These are phyloP conservation scores for Melanostigma gelatinosum DNA, from an alignment of 2,113 vertebrate genomes.

Conservation along the genomic window DNA sequence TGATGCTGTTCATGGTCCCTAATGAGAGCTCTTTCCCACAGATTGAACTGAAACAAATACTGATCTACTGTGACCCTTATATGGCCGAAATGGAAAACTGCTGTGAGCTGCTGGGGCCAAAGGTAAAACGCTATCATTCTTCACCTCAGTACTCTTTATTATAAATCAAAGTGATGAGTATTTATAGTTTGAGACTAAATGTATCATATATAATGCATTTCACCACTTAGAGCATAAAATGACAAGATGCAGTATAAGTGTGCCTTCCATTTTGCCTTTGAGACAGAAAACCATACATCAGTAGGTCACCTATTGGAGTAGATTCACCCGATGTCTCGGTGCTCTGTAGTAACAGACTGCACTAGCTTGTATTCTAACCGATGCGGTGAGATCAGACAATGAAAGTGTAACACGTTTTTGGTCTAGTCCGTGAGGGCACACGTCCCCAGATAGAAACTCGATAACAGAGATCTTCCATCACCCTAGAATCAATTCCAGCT, in stretches of 20 bases:
- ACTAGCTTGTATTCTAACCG: neutral
- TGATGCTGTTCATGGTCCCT: neutral
- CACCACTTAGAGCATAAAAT: neutral
- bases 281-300: neutral
- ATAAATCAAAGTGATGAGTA: neutral
- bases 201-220: neutral
- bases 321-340: neutral
- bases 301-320: neutral
- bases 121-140: conserved; percentile 80
- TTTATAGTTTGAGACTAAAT: too few relatives aligned
- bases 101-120: conserved; percentile 86
- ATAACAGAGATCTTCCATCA: conserved; percentile 40
- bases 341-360: neutral
- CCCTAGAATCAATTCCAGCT: conserved; percentile 62
- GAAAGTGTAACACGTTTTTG: conserved; percentile 10
- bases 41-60: conserved; percentile 92
- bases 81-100: conserved; percentile 87
- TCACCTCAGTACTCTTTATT: neutral
- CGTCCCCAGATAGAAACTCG: conserved; percentile 35
- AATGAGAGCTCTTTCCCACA: conserved; percentile 68
- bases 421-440: neutral
- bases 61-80: conserved; percentile 91
- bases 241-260: neutral
- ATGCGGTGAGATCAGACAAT: neutral
- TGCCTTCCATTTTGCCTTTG: neutral